Base-by-base conservation (phyloP, 2,797 vertebrate genomes). In the Acanthornis magna region DNA sequence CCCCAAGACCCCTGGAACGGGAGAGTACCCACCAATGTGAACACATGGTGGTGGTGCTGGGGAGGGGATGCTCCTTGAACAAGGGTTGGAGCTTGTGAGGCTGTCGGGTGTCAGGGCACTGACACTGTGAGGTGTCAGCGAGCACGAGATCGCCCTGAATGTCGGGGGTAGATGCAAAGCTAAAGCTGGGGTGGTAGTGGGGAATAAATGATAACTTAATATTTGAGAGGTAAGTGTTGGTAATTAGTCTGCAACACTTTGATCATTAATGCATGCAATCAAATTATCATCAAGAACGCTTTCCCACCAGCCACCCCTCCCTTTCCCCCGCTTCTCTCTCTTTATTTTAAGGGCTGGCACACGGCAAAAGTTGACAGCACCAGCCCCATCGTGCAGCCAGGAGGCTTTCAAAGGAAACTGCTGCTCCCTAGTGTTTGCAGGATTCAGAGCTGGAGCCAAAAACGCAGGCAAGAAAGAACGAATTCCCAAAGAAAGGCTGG, bases 181-280 rank as follows among this genome's bases (percentile, higher is more conserved):
- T 95, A 61, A 91, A 67, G 62, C 65, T 73, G 36, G 40, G 34
- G 66, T 67, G 51, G 66, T 79, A 57, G 89, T 74, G 67, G 43
- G 36, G 72, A 91, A 95, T 94, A 96, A 97, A 96, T 91, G 94
- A 96, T 97, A 97, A 98, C 96, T 97, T 97, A 97, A 97, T 98
- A 97, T 97, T 96, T 95, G 87, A 96, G 93, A 97, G 96, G 97
- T 97, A 98, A 97, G 95, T 97, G 97, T 96, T 96, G 92, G 97
- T 97, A 97, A 98, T 98, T 98, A 98, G 97, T 96, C 96, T 97
- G 97, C 94, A 97, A 97, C 97, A 97, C 97, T 98, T 97, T 97
- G 97, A 98, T 98, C 97, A 97, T 98, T 97, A 97, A 97, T 96
- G 97, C 96, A 97, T 96, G 97, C 97, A 97, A 97, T 97, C 97